Base-by-base conservation (phyloP, 2,113 vertebrate species). In the Gorsachius goisagi region DNA sequence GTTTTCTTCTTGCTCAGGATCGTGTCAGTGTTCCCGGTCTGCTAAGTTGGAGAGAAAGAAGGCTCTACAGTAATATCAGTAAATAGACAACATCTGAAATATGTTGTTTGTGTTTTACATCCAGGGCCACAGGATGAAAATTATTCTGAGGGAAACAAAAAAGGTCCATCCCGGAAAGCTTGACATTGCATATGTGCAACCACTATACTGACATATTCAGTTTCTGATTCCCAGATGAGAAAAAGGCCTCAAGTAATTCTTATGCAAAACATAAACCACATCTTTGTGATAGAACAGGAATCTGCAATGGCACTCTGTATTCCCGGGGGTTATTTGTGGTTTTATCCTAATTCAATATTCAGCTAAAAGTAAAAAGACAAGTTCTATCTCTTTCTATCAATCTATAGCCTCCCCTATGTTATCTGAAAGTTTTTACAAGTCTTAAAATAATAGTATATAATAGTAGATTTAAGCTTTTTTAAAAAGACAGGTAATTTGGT, bases 331-430 rank as follows among this genome's bases (percentile, higher is more conserved):
- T 92, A 62, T 90, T 96, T 97, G 56, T 88, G 78, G 32, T 89
- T 95, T 95, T 96, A 90, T 89, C 69, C 27, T 94, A 94, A 95
- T 89, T 93, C 59, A 67, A 52, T 90, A 79, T 59, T 93, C 72
- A 90, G 58, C 28, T 52, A 83, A 82, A 95, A 91, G 79, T 92
- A 82, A 76, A 76, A 14, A 82, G 76, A 94, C 87, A 49, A 86
- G 94, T 72, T n/a, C 33, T 92, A 33, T 92, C 64, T 44, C 33
- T 89, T 91, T 92, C 82, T 85, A 93, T 96, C 12, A 12, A 85
- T 91, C 64, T 94, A 41, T 49, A 74, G 16, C 58, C 55, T 69
- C 18, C 30, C 92, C 92, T 30, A 39, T 32, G 88, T 89, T 85
- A 79, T 49, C 56, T 84, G 72, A 84, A 92, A 60, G 20, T 74